Base-by-base conservation (phyloP, 1,140 invertebrate species). In the Anthonomus grandis region DNA sequence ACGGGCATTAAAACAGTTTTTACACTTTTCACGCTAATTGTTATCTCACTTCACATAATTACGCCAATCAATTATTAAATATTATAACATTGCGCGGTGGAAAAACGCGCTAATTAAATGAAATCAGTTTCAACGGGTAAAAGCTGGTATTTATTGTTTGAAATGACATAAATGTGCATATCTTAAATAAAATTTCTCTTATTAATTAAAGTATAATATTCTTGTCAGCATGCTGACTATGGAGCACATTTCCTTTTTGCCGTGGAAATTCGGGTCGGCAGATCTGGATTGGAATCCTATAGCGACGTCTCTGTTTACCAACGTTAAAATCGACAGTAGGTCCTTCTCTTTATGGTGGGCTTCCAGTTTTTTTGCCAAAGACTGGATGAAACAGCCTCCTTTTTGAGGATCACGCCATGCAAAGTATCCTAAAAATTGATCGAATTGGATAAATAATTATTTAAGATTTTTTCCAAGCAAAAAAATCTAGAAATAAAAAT, bases 371-470 rank as follows among this genome's bases (percentile, higher is more conserved):
- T 83, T 73, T 63, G 86, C 89, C 1, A 98, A 75, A 6, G 91
- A 86, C 77, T 97, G 93, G 72, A 97, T 89, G 66, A 96, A 97
- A 93, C 93, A 97, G 0, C 93, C 95, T 3, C 92, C 90, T 15
- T 81, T 79, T 17, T 83, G 86, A 9, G 90, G 92, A 69, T 96
- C 96, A 54, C 94, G 81, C 94, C 94, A 98, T 0, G 93, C 95
- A 73, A 86, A 97, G 73, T 83, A 91, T 52, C 90, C 90, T 90
- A 44, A 34, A 46, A 48, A 2, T 21, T 12, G 31, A 24, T 49
- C 4, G 6, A n/a, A 3, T 17, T 2, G 21, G 3, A 10, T 47
- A 18, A 13, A 47, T 2, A 2, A 17, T 47, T 27, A 23, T 22
- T 31, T 31, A 31, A 31, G 27, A 31, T n/a, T 31, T 31, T 8